Evolutionary conservation across 2,113 vertebrate species (phyloP), one percentile per base, ranked within the genome.

Genomic region (Paraplagusia blochii): DNA sequence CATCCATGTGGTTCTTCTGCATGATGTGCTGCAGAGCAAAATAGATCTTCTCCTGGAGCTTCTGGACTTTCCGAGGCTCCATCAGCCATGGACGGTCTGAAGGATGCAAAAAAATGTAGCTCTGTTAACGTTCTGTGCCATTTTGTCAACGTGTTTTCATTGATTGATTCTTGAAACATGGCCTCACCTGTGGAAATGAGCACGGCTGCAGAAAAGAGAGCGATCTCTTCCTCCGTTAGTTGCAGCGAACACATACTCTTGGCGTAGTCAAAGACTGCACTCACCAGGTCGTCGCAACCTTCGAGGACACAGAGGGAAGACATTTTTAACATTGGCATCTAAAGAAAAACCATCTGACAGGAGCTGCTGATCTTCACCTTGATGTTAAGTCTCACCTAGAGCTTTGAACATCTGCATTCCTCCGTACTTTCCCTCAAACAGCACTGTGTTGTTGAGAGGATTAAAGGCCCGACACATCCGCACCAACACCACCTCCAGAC

Each of bases 401-500:
- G 97, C 90, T 92, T 98, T 98, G 87, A 99, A 98, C 92, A 97
- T 95, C 84, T 99, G 97, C 93, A 98, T 97, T 76, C 97, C 95
- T 83, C 95, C 96, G 62, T 98, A 99, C 88, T 99, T 99, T 75
- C 96, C 96, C 91, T 99, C 97, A 89, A 99, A 99, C 72, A 99
- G 93, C 86, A 99, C 97, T 50, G 95, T 99, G 93, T 99, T 98
- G 92, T 98, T 99, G 80, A 98, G 92, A 63, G 97, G 97, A 75
- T 99, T 99, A 90, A 99, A 99, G 67, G 95, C 97, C 90, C 97
- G 92, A 78, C 95, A 99, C 97, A 99, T 99, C 91, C 97, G 92
- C 69, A 99, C 95, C 87, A 99, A 90, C 74, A 99, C 97, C 62
- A 99, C 96, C 91, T 99, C 97, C 86, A 98, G 91, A 88, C 96